Conservation (phyloP, 2,113 vertebrate species). For the Zeus faber region DNA sequence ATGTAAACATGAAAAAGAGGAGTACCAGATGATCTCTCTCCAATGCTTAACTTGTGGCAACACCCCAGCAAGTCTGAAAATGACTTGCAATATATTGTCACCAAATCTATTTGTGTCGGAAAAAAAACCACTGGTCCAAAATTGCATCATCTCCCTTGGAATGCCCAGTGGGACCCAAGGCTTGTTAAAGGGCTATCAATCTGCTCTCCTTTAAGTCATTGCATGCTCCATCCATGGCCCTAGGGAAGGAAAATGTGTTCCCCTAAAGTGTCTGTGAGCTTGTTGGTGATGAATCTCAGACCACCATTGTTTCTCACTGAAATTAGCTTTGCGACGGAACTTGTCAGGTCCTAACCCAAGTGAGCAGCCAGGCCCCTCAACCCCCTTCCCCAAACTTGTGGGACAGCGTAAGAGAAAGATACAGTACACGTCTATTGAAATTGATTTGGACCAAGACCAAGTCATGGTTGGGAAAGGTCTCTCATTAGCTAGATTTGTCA, state of each 20-base stretch:
- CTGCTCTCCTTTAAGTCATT: slow-evolving; percentile 58
- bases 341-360: slow-evolving; percentile 34
- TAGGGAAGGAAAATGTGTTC: slow-evolving; percentile 48
- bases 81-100: slow-evolving; percentile 32
- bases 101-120: slow-evolving; percentile 35
- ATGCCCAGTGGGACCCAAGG: slow-evolving; percentile 47
- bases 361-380: slow-evolving; percentile 33
- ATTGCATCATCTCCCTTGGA: slow-evolving; percentile 34
- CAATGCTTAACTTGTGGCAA: slow-evolving; percentile 19
- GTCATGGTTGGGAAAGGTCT: slow-evolving; percentile 34
- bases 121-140: slow-evolving; percentile 21
- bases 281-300: slow-evolving; percentile 40
- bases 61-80: slow-evolving; percentile 25
- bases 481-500: slow-evolving; percentile 50
- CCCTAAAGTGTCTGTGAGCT: slow-evolving; percentile 28
- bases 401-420: slow-evolving; percentile 19
- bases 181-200: slow-evolving; percentile 55
- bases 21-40: slow-evolving; percentile 15
- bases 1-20: slow-evolving; percentile 3
- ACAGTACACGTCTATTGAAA: slow-evolving; percentile 40
- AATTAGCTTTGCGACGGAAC: slow-evolving; percentile 55
- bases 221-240: slow-evolving; percentile 45
- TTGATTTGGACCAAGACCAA: slow-evolving; percentile 29
- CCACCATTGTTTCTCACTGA: slow-evolving; percentile 39
- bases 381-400: slow-evolving; percentile 18